phyloP scores from a whole-genome alignment of 2,797 vertebrate genomes.

The Furcifer pardalis region DNA sequence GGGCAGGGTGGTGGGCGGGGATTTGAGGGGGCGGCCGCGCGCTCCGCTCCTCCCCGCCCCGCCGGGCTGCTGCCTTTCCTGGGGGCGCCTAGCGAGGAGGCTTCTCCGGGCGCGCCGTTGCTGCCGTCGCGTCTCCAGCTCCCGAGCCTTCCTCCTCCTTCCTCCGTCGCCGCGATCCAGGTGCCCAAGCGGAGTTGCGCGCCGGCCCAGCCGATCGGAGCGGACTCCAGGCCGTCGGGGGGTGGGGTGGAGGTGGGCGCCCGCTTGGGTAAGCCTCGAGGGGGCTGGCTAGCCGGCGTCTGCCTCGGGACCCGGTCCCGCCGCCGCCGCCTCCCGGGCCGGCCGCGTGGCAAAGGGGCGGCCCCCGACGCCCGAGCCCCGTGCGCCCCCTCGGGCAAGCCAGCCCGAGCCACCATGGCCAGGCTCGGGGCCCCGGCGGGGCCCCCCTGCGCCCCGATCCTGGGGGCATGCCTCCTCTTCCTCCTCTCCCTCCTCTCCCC shows the following conservation, averaged over 20 bases:
- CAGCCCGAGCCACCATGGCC: conserved; percentile 19
- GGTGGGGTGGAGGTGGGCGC: no score
- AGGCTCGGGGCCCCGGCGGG: conserved; percentile 55
- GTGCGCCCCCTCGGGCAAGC: conserved; percentile 16
- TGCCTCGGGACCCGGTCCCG: conserved; percentile 20
- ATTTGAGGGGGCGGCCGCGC: conserved; percentile 50
- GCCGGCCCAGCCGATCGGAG: not conserved
- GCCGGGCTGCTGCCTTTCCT: conserved; percentile 71
- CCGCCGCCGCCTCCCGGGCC: no score
- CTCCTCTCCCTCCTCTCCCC: no score
- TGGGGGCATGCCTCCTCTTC: conserved; percentile 74
- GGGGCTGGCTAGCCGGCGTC: conserved; percentile 66
- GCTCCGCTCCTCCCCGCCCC: conserved; percentile 63
- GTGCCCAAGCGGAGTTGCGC: not conserved
- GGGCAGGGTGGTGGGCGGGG: not conserved
- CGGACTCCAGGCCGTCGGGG: not conserved
- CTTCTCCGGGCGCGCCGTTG: conserved; percentile 28
- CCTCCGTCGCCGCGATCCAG: not conserved
- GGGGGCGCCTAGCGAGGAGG: conserved; percentile 70
- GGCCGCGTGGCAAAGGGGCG: no score
- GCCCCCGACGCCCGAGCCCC: conserved; percentile 24
- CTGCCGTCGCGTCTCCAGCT: not conserved
- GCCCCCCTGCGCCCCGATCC: conserved; percentile 59
- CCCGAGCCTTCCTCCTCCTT: not conserved
- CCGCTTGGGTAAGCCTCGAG: no score